These are phyloP conservation scores for Drosophila melanosoma DNA, from an alignment of 2,888 invertebrate genomes.

Conservation along the genomic window DNA sequence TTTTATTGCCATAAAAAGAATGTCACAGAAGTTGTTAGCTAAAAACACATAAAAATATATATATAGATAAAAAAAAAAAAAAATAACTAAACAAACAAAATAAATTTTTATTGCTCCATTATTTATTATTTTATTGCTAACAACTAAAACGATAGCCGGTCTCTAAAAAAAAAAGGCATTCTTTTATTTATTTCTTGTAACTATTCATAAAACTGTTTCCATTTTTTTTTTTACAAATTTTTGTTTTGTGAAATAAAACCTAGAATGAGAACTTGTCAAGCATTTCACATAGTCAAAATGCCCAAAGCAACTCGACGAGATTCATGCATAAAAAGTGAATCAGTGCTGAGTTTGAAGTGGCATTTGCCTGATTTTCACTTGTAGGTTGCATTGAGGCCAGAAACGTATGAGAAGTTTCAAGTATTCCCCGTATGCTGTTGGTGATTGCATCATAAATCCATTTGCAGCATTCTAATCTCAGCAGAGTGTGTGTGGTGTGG, in stretches of 20 bases:
- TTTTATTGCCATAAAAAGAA: neutral
- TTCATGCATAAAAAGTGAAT: constrained; percentile 50
- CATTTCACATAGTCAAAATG: constrained; percentile 5
- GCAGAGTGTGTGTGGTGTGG: constrained; percentile 21
- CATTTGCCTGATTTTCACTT: constrained; percentile 50
- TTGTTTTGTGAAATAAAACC: neutral
- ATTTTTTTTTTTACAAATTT: neutral
- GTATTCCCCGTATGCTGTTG: constrained; percentile 33
- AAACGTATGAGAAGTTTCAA: constrained; percentile 52
- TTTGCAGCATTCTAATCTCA: constrained; percentile 23
- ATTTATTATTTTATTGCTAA: constrained; percentile 4
- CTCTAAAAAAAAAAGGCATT: neutral
- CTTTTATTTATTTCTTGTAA: neutral
- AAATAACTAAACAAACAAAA: neutral
- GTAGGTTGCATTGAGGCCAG: constrained; percentile 21
- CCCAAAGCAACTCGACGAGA: constrained; percentile 3
- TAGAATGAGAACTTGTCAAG: neutral
- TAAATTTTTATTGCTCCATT: neutral
- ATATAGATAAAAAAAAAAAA: too few relatives aligned
- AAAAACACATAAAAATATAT: neutral
- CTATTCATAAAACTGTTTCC: neutral
- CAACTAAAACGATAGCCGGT: neutral
- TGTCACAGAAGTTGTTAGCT: neutral
- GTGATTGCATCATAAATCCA: constrained; percentile 61
- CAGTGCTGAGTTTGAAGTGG: constrained; percentile 46